Conservation (phyloP, 2,797 vertebrate species). For the Enteromius fasciolatus region DNA sequence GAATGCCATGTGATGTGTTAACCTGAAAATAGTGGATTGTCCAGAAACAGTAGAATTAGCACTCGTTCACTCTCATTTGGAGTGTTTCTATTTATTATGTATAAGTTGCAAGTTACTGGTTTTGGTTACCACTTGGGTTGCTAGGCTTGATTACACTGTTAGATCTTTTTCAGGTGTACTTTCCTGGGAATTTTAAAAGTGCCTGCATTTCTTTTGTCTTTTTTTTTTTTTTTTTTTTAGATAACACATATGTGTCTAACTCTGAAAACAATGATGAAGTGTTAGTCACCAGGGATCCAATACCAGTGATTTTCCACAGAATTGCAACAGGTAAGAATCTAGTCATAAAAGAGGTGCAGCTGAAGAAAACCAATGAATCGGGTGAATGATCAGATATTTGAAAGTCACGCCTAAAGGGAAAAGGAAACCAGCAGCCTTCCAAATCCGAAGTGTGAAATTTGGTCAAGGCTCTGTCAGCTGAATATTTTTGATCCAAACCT, state of each 20-base stretch:
- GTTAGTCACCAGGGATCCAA: conserved; percentile 88
- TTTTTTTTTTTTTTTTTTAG: conserved; percentile 65
- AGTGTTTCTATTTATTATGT: conserved; percentile 19
- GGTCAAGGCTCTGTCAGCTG: not conserved
- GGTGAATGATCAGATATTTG: not conserved
- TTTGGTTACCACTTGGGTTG: not conserved
- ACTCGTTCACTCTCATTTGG: not conserved
- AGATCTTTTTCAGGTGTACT: not conserved
- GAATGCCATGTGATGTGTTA: conserved; percentile 8
- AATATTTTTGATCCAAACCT: not conserved
- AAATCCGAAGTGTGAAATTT: not conserved
- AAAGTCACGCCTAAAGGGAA: not conserved
- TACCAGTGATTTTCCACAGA: conserved; percentile 89
- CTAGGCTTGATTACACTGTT: not conserved
- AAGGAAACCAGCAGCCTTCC: not conserved
- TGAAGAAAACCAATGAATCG: not conserved
- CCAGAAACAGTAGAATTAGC: conserved; percentile 6
- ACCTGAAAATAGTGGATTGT: conserved; percentile 19
- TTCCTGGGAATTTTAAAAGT: not conserved
- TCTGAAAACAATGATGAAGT: conserved; percentile 91
- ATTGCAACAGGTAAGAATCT: conserved; percentile 84
- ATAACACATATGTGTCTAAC: conserved; percentile 91
- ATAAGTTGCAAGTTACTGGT: not conserved
- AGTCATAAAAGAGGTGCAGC: not conserved
- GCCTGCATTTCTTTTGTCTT: conserved; percentile 19